These are phyloP conservation scores for Gasteruption jaculator DNA, from an alignment of 2,888 invertebrate genomes.

Conservation along the genomic window DNA sequence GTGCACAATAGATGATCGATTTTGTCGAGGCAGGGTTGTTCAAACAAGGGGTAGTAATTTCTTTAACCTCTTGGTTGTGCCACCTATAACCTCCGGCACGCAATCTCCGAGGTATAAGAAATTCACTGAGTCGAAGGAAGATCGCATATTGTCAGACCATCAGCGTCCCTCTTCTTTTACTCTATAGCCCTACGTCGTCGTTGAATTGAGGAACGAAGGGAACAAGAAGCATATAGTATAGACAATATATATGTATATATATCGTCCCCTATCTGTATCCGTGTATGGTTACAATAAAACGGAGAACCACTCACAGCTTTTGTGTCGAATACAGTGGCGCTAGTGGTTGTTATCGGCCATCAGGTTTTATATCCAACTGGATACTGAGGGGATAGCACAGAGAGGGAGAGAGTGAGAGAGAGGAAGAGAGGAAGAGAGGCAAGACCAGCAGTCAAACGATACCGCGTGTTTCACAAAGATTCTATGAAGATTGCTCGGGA, in stretches of 20 bases:
- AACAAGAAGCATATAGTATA: too few species aligned
- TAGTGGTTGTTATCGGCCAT: conserved; percentile 53
- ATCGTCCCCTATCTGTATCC: conserved; percentile 43
- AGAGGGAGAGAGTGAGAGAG: conserved; percentile 23
- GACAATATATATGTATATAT: too few species aligned
- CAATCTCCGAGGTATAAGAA: conserved; percentile 28
- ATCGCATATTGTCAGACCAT: conserved; percentile 46
- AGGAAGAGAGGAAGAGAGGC: conserved; percentile 27
- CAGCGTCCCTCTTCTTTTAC: conserved; percentile 26
- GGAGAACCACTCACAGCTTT: conserved; percentile 51
- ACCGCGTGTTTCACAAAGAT: conserved; percentile 52
- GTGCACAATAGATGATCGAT: too few species aligned
- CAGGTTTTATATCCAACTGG: conserved; percentile 50
- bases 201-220: too few species aligned
- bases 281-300: conserved; percentile 51
- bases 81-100: conserved; percentile 9
- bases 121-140: conserved; percentile 35
- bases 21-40: too few species aligned
- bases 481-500: conserved; percentile 51
- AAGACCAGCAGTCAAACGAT: conserved; percentile 43
- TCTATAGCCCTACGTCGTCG: not conserved
- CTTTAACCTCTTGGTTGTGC: conserved; percentile 24
- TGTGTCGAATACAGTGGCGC: conserved; percentile 46
- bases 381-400: conserved; percentile 14
- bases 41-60: conserved; percentile 29